A percentile compares a stretch with the other conserved stretches of the same genome.
Evolutionary conservation across 92 coral and sea anemone genomes (phyloP).

Genomic region (Palythoa grandiflora): DNA sequence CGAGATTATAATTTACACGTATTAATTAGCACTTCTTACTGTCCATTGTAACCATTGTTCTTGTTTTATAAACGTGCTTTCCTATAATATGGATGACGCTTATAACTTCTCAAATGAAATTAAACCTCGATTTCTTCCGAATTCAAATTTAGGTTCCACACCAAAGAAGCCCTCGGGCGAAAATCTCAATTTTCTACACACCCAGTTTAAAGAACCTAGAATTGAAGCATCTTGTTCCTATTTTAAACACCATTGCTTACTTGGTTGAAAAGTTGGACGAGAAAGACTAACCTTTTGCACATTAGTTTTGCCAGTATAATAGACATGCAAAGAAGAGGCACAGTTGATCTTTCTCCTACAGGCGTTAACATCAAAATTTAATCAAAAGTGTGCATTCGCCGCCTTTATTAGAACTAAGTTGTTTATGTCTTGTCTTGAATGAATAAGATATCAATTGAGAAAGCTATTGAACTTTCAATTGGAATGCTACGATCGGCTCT

Average conservation of each 20-base stretch:
- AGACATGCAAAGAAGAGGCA: not conserved
- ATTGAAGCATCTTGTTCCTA: not conserved
- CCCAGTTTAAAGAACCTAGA: not conserved
- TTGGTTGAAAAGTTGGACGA: not conserved
- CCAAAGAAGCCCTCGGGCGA: conserved; percentile 21
- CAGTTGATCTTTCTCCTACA: not conserved
- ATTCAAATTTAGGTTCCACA: not conserved
- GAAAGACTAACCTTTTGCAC: not conserved
- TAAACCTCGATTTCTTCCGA: not conserved
- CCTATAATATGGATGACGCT: not conserved
- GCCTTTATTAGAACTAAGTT: not conserved
- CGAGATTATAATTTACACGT: not conserved
- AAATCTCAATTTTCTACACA: not conserved
- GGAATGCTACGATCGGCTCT: not conserved
- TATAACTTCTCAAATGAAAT: not conserved
- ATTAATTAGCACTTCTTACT: not conserved
- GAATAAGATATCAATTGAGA: conserved; percentile 14
- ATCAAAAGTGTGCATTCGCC: not conserved
- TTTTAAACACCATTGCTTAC: conserved; percentile 18
- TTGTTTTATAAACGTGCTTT: not conserved
- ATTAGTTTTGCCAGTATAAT: not conserved
- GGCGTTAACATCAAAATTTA: not conserved
- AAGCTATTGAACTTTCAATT: conserved; percentile 7
- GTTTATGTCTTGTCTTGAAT: conserved; percentile 24
- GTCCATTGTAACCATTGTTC: not conserved